Base-by-base conservation (phyloP, 2,888 invertebrate genomes). In the Cordilura impudica region DNA sequence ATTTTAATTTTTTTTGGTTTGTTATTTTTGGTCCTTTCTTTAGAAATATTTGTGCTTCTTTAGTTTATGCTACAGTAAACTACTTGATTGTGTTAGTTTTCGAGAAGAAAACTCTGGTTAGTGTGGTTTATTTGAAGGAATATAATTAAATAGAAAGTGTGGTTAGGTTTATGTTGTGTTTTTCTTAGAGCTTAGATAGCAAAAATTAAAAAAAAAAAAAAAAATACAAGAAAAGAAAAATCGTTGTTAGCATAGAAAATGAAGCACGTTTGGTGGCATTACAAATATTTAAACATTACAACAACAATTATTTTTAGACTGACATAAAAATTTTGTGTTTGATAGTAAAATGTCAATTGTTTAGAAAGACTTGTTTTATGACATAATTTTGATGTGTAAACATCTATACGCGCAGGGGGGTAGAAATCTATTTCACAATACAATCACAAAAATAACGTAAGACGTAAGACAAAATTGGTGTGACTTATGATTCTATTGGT, bases 111-210 rank as follows among this genome's bases (percentile, higher is more conserved):
- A 45, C 18, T 74, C 58, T 58, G 75, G 75, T 71, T 72, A 23
- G 35, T 75, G 79, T 23, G 79, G 79, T 76, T 71, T 72, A 67
- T 75, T 75, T 79, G 56, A 63, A 75, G 66, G 54, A 75, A 75
- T 79, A 79, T 79, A 79, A 75, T 79, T 79, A 75, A 79, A 72
- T 72, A 72, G 66, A 79, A 79, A 72, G 54, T 71, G 71, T 63
- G 75, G 75, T 63, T 61, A 26, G 26, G 66, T 66, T 63, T 63
- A 69, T 69, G 49, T 70, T 75, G 43, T 70, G 63, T 58, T 63
- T 69, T 75, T 56, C 43, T 69, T 43, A 49, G 56, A 75, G 69
- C 69, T 75, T 75, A 75, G 69, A 75, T 63, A 63, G 69, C 63
- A 63, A 43, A 69, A 29, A 58, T 49, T 70, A 12, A 4, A 39